Base-by-base conservation (phyloP, 2,888 invertebrate species). In the Alviniconcha strummeri region DNA sequence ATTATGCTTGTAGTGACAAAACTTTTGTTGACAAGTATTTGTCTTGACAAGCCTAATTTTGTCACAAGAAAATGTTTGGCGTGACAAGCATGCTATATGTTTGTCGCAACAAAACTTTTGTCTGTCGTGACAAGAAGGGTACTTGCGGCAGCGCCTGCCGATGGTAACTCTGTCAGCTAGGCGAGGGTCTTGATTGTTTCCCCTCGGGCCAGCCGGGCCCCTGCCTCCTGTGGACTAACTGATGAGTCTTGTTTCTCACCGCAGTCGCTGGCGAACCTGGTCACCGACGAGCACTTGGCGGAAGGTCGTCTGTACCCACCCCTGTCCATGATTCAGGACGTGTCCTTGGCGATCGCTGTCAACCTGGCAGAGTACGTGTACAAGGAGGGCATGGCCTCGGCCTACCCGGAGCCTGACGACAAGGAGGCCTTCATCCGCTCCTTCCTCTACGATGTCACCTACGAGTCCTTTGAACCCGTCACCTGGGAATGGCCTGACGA, bases 271-370 rank as follows among this genome's bases (percentile, higher is more conserved):
- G 96, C 98, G 0, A 95, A 96, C 6, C 95, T 97, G 80, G 98
- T 98, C 9, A 95, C 96, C 0, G 96, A 97, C 80, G 95, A 95
- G 1, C 97, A 98, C 94, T 94, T 99, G 90, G 95, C 95, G 0
- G 95, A 95, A 83, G 99, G 99, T 84, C 96, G 98, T 88, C 95
- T 99, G 82, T 99, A 99, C 94, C 99, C 99, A 52, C 98, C 98
- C 0, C 95, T 99, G 17, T 94, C 95, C 72, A 95, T 95, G 86
- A 98, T 99, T 88, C 96, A 97, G 89, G 95, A 96, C 86, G 97
- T 98, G 92, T 99, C 99, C 0, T 94, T 98, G 82, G 95, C 96
- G 92, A 98, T 99, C 90, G 99, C 98, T 54, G 95, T 95, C 71
- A 95, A 95, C 91, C 94, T 98, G 84, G 96, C 97, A 80, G 96